These are phyloP conservation scores for Dolomedes plantarius DNA, from an alignment of 2,888 invertebrate genomes.

Conservation along the genomic window DNA sequence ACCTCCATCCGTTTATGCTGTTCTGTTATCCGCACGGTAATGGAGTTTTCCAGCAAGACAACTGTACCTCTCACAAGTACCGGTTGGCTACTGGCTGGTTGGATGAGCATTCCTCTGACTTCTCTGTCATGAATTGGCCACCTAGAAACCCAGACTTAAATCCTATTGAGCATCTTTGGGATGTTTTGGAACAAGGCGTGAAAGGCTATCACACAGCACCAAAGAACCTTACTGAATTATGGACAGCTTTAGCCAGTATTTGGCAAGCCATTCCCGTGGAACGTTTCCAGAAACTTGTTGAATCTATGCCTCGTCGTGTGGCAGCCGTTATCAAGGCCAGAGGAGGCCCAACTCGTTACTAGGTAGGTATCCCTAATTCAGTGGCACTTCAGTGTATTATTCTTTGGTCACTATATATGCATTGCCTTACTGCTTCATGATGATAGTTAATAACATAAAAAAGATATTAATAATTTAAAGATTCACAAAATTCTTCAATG, in stretches of 20 bases:
- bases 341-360: background rate
- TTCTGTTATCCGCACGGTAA: background rate
- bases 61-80: no score
- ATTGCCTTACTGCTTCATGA: no score
- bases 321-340: background rate
- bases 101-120: background rate
- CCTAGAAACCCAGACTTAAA: background rate
- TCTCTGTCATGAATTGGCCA: background rate
- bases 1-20: conserved; percentile 7
- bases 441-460: no score
- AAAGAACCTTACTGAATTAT: background rate
- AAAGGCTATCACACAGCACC: background rate
- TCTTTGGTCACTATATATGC: no score
- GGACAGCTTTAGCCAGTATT: conserved; percentile 6
- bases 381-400: background rate
- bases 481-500: no score
- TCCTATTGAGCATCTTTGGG: background rate
- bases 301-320: background rate
- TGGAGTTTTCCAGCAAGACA: background rate
- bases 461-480: no score
- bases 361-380: background rate
- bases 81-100: no score
- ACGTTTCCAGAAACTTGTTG: background rate
- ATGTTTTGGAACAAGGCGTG: conserved; percentile 9
- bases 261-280: background rate